Conservation (phyloP, 2,888 invertebrate genomes). For the Rhamnusium bicolor region DNA sequence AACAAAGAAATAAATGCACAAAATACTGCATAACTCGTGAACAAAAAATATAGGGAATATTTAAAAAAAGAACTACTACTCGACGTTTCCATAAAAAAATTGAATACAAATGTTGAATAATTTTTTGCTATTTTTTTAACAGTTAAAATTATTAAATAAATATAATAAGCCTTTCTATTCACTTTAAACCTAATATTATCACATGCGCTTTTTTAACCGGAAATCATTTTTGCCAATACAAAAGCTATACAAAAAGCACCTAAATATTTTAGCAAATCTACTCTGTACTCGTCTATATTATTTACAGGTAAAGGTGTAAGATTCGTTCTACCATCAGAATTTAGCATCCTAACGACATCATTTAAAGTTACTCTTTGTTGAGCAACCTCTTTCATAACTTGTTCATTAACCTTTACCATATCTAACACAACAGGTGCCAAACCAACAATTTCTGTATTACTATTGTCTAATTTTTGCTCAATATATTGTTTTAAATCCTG, state of each 20-base stretch:
- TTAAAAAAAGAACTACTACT: too few species aligned
- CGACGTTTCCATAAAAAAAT: too few species aligned
- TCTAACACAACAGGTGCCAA: slow-evolving; percentile 7
- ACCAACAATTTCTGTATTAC: too few species aligned
- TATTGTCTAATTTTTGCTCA: slow-evolving; percentile 52
- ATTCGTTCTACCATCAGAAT: background rate
- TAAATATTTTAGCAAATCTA: background rate
- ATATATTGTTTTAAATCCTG: slow-evolving; percentile 66
- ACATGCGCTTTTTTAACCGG: too few species aligned
- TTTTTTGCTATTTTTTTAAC: too few species aligned
- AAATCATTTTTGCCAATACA: too few species aligned
- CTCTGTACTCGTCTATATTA: background rate
- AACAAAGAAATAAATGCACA: too few species aligned
- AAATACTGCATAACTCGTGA: too few species aligned
- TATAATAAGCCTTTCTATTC: background rate
- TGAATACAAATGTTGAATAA: too few species aligned
- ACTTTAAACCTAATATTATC: background rate
- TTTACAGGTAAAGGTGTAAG: background rate
- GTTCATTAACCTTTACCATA: slow-evolving; percentile 38
- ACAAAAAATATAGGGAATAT: too few species aligned
- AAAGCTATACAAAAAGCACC: too few species aligned
- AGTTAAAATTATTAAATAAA: background rate
- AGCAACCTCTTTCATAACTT: slow-evolving; percentile 37
- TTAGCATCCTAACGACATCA: slow-evolving; percentile 8
- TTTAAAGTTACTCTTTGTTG: slow-evolving; percentile 37